Evolutionary conservation across 2,888 invertebrate genomes (phyloP).

Genomic region (Sinhomidia bicolor): DNA sequence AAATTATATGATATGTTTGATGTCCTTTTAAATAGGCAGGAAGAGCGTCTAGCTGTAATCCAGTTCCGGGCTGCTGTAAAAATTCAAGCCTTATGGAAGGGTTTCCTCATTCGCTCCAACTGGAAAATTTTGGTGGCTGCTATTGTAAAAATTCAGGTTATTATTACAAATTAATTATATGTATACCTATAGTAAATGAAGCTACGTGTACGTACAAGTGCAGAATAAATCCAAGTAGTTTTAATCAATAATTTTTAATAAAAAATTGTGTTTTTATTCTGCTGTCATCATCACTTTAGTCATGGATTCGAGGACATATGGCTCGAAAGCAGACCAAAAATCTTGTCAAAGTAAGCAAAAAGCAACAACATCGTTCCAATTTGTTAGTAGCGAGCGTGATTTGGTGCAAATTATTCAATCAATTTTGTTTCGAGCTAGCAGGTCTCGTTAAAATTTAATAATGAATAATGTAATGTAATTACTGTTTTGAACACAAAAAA

Average conservation of each 20-base stretch:
- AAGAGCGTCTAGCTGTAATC: slow-evolving; percentile 61
- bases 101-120: slow-evolving; percentile 70
- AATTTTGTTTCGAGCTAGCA: not conserved
- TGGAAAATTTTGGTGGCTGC: slow-evolving; percentile 62
- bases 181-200: too few relatives aligned
- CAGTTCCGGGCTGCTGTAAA: slow-evolving; percentile 61
- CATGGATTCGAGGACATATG: slow-evolving; percentile 22
- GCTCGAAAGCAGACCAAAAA: not conserved
- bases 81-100: slow-evolving; percentile 74
- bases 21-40: slow-evolving; percentile 45
- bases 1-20: not conserved
- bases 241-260: not conserved
- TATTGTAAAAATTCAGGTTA: slow-evolving; percentile 71
- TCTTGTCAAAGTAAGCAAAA: not conserved
- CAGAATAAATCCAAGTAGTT: too few relatives aligned
- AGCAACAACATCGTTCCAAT: not conserved
- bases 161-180: not conserved
- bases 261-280: not conserved
- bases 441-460: not conserved
- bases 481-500: not conserved
- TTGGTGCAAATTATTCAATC: slow-evolving; percentile 13
- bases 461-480: slow-evolving; percentile 22
- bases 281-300: not conserved
- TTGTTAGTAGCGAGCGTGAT: too few relatives aligned
- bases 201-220: too few relatives aligned